Evolutionary conservation across 2,113 vertebrate genomes (phyloP), one percentile per base, ranked within the genome.

Genomic region (Grantiella picta): DNA sequence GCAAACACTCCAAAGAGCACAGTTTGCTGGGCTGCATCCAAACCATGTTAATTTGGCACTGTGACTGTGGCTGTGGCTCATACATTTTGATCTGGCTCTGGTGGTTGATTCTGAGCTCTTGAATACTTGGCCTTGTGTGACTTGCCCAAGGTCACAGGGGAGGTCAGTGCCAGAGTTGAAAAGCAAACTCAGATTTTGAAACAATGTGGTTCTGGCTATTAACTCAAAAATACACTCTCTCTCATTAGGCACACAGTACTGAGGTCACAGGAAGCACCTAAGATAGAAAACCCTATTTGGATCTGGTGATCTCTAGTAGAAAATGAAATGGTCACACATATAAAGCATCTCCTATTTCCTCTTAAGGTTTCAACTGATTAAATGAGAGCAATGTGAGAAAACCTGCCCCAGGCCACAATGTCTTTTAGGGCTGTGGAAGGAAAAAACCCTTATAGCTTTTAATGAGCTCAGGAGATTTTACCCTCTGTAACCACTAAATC

Each of bases 391-490:
- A 21, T 33, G 45, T 71, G 66, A 90, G 49, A 69, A 97, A 90
- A 85, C 28, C 49, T 94, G 90, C 95, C 45, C 1, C 86, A 89
- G 92, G 96, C 93, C 93, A 96, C 83, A 63, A 31, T 0, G 3
- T 86, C 92, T 96, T 96, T 82, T 68, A 97, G 65, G 65, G 36
- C 86, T 89, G 44, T 82, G 70, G 38, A 92, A 95, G 23, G 53
- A 78, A 94, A 91, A 92, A 92, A 33, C 13, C 56, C 71, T 94
- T 92, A 89, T 35, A 85, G 86, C 24, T 93, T 89, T 93, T 92
- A 97, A 96, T 94, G 83, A 81, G 90, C 59, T 97, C 96, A 71
- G 95, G 94, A 96, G 82, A 94, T 96, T 97, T 88, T 96, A 95
- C 75, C 86, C 69, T 96, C 82, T 87, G 78, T 94, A 95, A 92